Evolutionary conservation across 2,797 vertebrate species (phyloP).

Genomic region (Gymnoscopelus braueri): DNA sequence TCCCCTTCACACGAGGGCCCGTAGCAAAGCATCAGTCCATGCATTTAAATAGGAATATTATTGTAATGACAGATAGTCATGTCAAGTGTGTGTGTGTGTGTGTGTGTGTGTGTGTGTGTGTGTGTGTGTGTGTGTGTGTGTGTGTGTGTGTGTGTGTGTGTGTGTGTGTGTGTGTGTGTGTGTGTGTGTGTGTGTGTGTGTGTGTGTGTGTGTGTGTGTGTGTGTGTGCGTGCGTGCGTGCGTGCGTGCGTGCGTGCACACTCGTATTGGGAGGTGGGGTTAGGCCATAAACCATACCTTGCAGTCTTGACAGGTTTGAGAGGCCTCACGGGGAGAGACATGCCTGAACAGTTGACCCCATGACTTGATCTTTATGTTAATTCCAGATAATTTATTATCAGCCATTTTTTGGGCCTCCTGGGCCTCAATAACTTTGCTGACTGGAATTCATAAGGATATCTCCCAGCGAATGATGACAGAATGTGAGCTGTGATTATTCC

Average conservation of each 20-base stretch:
- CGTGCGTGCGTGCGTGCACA: conserved; percentile 28
- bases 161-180: conserved; percentile 27
- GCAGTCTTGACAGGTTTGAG: conserved; percentile 77
- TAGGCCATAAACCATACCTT: conserved; percentile 45
- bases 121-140: conserved; percentile 24
- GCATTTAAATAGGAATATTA: conserved; percentile 99
- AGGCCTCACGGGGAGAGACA: conserved; percentile 64
- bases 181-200: conserved; percentile 41
- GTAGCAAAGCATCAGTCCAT: conserved; percentile 90
- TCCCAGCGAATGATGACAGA: conserved; percentile 37
- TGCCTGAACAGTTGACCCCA: conserved; percentile 69
- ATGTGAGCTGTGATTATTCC: conserved; percentile 39
- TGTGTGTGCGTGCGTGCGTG: conserved; percentile 8
- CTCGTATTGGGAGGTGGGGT: conserved; percentile 24
- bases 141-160: conserved; percentile 36
- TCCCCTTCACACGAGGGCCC: conserved; percentile 77
- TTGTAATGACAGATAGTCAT: conserved; percentile 84
- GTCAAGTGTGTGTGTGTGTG: conserved; percentile 26
- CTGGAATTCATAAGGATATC: conserved; percentile 45
- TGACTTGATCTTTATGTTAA: conserved; percentile 64
- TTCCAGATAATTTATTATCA: conserved; percentile 66
- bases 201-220: conserved; percentile 27
- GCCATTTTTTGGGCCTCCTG: conserved; percentile 30
- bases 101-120: conserved; percentile 8
- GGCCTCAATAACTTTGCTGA: conserved; percentile 13